A percentile compares a stretch with the other conserved stretches of the same genome.
phyloP scores from a whole-genome alignment of 2,888 invertebrate species.

The Drosophila conformis region DNA sequence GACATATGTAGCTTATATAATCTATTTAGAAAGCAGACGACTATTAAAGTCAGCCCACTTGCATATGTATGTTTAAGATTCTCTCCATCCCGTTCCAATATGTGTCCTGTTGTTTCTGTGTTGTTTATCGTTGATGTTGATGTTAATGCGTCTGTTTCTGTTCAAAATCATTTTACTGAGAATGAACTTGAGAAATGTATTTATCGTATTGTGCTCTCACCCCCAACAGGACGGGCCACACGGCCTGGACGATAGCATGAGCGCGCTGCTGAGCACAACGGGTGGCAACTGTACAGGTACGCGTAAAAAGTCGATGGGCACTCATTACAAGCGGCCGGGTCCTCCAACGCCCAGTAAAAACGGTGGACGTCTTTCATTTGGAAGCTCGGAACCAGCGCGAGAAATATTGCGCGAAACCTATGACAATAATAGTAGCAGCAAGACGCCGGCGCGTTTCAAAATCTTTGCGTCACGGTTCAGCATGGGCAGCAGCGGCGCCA shows the following conservation, averaged over 20 bases:
- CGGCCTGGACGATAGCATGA: slow-evolving; percentile 83
- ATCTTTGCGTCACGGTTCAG: slow-evolving; percentile 86
- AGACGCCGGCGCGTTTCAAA: slow-evolving; percentile 89
- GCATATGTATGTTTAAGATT: slow-evolving; percentile 11
- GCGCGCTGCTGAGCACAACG: slow-evolving; percentile 84
- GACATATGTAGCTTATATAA: not conserved
- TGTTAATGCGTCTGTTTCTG: slow-evolving; percentile 16
- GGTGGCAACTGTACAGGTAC: slow-evolving; percentile 72
- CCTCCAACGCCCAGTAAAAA: slow-evolving; percentile 95
- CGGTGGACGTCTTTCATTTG: slow-evolving; percentile 90
- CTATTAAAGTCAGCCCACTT: not conserved
- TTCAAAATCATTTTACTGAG: not conserved
- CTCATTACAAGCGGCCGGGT: slow-evolving; percentile 93
- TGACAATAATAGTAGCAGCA: slow-evolving; percentile 84
- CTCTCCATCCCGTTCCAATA: slow-evolving; percentile 2
- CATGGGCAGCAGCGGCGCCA: slow-evolving; percentile 57
- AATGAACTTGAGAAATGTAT: not conserved
- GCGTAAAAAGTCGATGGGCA: slow-evolving; percentile 87
- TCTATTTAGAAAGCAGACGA: not conserved
- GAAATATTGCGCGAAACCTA: slow-evolving; percentile 87
- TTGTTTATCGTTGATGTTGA: slow-evolving; percentile 10
- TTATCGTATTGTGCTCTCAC: slow-evolving; percentile 1
- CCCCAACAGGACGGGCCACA: slow-evolving; percentile 74
- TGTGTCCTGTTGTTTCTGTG: slow-evolving; percentile 14
- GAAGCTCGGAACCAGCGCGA: slow-evolving; percentile 85